Evolutionary conservation across 2,797 vertebrate genomes (phyloP).

Genomic region (Acanthurus lineatus): DNA sequence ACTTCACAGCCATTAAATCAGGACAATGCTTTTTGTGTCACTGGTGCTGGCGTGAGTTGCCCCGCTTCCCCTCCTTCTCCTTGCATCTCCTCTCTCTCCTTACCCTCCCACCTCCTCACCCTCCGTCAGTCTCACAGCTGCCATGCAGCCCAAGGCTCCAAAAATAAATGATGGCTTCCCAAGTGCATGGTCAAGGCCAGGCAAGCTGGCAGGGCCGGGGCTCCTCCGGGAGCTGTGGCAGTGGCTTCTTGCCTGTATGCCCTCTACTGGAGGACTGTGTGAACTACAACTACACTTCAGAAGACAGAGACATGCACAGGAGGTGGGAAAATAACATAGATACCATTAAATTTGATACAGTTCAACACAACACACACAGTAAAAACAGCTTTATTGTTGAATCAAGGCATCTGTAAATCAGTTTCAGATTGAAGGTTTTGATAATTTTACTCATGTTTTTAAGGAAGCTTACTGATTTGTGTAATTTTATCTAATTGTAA

Average conservation of each 20-base stretch:
- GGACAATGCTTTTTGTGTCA: conserved; percentile 87
- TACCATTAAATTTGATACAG: background rate
- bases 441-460: background rate
- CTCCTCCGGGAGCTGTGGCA: conserved; percentile 42
- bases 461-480: background rate
- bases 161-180: conserved; percentile 83
- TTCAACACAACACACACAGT: background rate
- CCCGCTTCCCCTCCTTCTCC: conserved; percentile 57
- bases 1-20: conserved; percentile 85
- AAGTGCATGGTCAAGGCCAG: conserved; percentile 80
- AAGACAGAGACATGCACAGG: background rate
- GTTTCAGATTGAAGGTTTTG: background rate
- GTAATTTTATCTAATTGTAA: background rate
- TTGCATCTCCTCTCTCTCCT: conserved; percentile 50
- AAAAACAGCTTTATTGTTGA: background rate
- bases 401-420: background rate
- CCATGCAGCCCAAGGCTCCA: conserved; percentile 79
- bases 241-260: conserved; percentile 38
- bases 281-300: conserved; percentile 40
- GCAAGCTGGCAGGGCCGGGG: conserved; percentile 71
- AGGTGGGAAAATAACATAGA: background rate
- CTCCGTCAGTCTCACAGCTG: conserved; percentile 76
- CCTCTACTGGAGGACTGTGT: conserved; percentile 64
- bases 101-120: conserved; percentile 58
- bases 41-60: conserved; percentile 71